Evolutionary conservation across 2,888 invertebrate species (phyloP), one percentile per base, ranked within the genome.

Genomic region (Minunthozetes semirufus): DNA sequence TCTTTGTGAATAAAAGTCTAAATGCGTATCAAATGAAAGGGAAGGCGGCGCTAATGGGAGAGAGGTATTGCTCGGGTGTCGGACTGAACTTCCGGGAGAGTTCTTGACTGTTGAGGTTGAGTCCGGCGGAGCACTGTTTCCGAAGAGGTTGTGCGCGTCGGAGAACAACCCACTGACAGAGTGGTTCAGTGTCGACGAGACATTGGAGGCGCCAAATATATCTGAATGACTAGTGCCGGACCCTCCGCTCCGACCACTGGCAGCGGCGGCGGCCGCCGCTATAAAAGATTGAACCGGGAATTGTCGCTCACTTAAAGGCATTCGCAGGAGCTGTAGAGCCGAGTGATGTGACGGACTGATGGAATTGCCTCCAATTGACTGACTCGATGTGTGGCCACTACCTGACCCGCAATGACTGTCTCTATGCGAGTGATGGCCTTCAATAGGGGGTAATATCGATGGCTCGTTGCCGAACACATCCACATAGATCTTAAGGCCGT

Each of bases 1-100:
- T 89, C 96, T 90, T 90, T 95, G 94, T 87, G 96, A 96, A 89
- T 96, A 97, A 90, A 95, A 96, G 90, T 96, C 95, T 89, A 94
- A 77, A 72, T 78, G 78, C 50, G 79, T 79, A 72, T 77, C 72
- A 78, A 80, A 77, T 59, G 77, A 75, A 42, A 77, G 73, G 48
- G 78, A 75, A 56, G 72, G 25, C 77, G 79, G 71, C 29, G 79
- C 75, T 72, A 77, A 56, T 38, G 66, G 22, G 15, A 75, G 42
- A 25, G 25, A n/a, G 25, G 68, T 66, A 59, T 70, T 68, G 59
- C n/a, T 56, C 17, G 50, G 53, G 48, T 71, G 71, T 13, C 50
- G 72, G 48, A 42, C 70, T 15, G 70, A 70, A 48, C 48, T 48
- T 46, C 70, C 72, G 22, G 59, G 42, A 27, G 72, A 72, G 38